Evolutionary conservation across 2,888 invertebrate species (phyloP).

Genomic region (Cryptocheilus praepositus): DNA sequence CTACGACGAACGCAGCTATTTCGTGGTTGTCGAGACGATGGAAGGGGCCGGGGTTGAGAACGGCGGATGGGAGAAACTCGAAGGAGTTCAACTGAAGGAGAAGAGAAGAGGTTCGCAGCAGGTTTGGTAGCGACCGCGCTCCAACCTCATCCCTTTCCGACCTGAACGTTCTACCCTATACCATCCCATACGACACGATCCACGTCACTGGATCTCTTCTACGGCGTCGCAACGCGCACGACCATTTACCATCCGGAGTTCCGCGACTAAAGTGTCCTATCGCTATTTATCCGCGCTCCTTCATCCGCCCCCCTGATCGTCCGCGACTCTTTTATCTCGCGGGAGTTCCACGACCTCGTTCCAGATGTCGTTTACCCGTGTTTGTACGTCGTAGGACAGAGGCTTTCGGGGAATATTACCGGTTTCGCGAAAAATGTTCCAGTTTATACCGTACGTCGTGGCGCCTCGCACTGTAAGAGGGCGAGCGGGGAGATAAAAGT

Average conservation of each 20-base stretch:
- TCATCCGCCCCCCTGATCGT: constrained; percentile 37
- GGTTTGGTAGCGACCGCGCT: constrained; percentile 17
- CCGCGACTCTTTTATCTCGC: constrained; percentile 53
- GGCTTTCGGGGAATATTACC: too few relatives aligned
- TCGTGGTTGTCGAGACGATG: constrained; percentile 46
- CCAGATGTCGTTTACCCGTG: too few relatives aligned
- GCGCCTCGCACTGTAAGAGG: constrained; percentile 1
- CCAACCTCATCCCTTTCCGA: background rate
- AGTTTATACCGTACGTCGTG: too few relatives aligned
- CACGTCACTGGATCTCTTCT: constrained; percentile 6
- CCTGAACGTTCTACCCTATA: background rate
- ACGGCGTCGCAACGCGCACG: constrained; percentile 27
- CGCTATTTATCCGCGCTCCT: constrained; percentile 52
- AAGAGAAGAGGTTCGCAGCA: constrained; percentile 5
- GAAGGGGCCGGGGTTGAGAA: background rate
- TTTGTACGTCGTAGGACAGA: too few relatives aligned
- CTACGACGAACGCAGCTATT: constrained; percentile 49
- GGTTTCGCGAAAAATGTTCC: too few relatives aligned
- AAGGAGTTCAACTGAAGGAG: constrained; percentile 16
- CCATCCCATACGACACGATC: background rate
- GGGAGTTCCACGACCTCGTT: background rate
- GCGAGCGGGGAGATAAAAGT: constrained; percentile 13
- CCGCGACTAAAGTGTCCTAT: constrained; percentile 48
- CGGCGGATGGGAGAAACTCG: too few relatives aligned
- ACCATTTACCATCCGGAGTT: constrained; percentile 53